Base-by-base conservation (phyloP, 2,888 invertebrate species). In the Mactromeris polynyma region DNA sequence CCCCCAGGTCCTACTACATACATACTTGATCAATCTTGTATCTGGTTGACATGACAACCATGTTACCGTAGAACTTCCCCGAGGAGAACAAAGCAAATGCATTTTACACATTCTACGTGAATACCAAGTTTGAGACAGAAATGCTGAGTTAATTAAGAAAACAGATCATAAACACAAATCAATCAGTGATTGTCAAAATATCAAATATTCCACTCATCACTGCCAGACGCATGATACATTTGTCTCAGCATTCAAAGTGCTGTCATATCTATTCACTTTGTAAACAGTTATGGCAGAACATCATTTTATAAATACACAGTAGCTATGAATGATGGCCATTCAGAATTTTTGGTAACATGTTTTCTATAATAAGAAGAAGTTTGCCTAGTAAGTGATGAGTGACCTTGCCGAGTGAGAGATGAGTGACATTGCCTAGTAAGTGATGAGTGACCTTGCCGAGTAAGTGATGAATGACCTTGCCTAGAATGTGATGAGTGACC, bases 131-230 rank as follows among this genome's bases (percentile, higher is more conserved):
- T 9, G 58, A 64, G 58, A 64, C 26, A 26, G 58, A 64, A 26
- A 64, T 64, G 58, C 19, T 17, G 38, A 58, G 82, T 58, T 64
- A 51, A 82, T 82, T 36, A 58, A 81, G 58, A 81, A 54, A 58
- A 58, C 81, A 81, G 81, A 36, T 4, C n/a, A 46, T 19, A 51
- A 17, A 82, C 54, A 82, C 82, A 82, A 19, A 82, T 82, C 51
- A 82, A 82, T 82, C 64, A 38, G 38, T 31, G 51, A 38, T n/a
- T 82, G 82, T 82, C 82, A 82, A 82, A 82, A 82, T 51, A 82
- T 40, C 1, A 64, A 21, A 36, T n/a, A 82, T 33, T 33, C 7
- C 58, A 26, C 26, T 9, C 26, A 26, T 64, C 58, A 64, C 9
- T 64, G 58, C n/a, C n/a, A 46, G 51, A 7, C 81, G 51, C 54